Percentiles rank a stretch among this genome's conserved stretches.
phyloP scores from a whole-genome alignment of 2,888 invertebrate species.

The Drosophila koepferae region DNA sequence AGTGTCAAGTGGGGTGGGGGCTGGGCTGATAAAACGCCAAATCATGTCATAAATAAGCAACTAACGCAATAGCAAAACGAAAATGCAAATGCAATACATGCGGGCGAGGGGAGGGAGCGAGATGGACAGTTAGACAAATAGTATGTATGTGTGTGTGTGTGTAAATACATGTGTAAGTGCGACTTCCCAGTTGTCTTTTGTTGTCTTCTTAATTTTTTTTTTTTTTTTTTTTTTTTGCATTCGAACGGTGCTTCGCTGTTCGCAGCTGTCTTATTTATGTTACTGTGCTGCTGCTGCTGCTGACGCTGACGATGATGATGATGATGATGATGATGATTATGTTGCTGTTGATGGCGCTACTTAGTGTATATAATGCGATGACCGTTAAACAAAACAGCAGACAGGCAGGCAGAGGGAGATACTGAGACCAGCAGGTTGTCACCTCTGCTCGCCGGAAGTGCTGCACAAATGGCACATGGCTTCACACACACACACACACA shows the following conservation, averaged over 20 bases:
- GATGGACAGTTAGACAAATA: constrained; percentile 1
- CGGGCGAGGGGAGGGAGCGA: constrained; percentile 7
- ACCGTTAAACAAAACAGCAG: constrained; percentile 56
- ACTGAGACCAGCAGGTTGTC: constrained; percentile 45
- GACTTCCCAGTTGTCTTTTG: constrained; percentile 23
- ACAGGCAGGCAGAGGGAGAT: neutral
- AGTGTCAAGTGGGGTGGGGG: constrained; percentile 10
- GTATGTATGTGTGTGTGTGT: neutral
- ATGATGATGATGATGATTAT: constrained; percentile 8
- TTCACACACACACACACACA: constrained; percentile 7
- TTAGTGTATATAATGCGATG: constrained; percentile 53
- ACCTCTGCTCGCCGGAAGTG: constrained; percentile 57
- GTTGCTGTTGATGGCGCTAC: constrained; percentile 54
- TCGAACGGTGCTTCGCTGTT: constrained; percentile 48
- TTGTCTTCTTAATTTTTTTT: constrained; percentile 5
- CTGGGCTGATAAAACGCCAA: constrained; percentile 35
- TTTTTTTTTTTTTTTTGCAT: constrained; percentile 22
- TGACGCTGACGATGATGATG: constrained; percentile 1
- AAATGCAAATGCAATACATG: constrained; percentile 46
- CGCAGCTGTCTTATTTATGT: constrained; percentile 61
- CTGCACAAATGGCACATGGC: constrained; percentile 53
- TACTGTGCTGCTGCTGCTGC: constrained; percentile 48
- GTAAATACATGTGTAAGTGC: constrained; percentile 19
- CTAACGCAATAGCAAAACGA: constrained; percentile 48
- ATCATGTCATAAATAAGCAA: constrained; percentile 50